These are phyloP conservation scores for Microctenopoma stevenorrisi DNA, from an alignment of 2,797 vertebrate species.

Conservation along the genomic window DNA sequence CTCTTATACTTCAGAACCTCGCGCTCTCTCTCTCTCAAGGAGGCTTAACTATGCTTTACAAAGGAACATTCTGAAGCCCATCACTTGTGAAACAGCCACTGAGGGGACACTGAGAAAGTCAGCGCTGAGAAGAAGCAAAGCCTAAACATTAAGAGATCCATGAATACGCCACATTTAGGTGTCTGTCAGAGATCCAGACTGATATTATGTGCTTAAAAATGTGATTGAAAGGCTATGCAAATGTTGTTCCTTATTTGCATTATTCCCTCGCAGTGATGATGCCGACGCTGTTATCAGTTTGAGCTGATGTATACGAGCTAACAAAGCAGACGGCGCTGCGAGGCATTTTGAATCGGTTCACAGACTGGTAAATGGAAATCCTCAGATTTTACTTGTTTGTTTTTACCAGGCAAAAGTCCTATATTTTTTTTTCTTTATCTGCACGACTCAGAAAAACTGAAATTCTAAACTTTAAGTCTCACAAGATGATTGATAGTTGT, in stretches of 20 bases:
- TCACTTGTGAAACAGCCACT: conserved; percentile 55
- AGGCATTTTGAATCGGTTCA: conserved; percentile 43
- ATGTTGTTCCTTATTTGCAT: conserved; percentile 52
- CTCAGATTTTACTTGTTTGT: conserved; percentile 26
- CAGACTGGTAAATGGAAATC: conserved; percentile 43
- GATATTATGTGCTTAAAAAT: conserved; percentile 55
- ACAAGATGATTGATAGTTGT: conserved; percentile 45
- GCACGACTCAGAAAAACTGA: background rate
- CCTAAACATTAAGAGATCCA: conserved; percentile 11
- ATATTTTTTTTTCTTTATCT: background rate
- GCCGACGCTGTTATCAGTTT: conserved; percentile 51
- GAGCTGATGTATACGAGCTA: conserved; percentile 46
- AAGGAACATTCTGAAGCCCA: conserved; percentile 41
- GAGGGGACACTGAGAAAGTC: conserved; percentile 30
- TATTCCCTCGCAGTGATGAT: conserved; percentile 25
- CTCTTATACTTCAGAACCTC: conserved; percentile 15
- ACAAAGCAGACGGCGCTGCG: conserved; percentile 37
- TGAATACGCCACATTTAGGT: conserved; percentile 28
- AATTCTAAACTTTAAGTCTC: conserved; percentile 15
- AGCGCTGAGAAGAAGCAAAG: conserved; percentile 4
- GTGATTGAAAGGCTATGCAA: conserved; percentile 64
- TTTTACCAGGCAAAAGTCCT: conserved; percentile 4
- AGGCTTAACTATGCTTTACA: conserved; percentile 49
- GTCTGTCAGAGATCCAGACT: conserved; percentile 58
- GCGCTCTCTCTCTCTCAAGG: conserved; percentile 21